Conservation (phyloP, 2,113 vertebrate species). For the Willisornis vidua region DNA sequence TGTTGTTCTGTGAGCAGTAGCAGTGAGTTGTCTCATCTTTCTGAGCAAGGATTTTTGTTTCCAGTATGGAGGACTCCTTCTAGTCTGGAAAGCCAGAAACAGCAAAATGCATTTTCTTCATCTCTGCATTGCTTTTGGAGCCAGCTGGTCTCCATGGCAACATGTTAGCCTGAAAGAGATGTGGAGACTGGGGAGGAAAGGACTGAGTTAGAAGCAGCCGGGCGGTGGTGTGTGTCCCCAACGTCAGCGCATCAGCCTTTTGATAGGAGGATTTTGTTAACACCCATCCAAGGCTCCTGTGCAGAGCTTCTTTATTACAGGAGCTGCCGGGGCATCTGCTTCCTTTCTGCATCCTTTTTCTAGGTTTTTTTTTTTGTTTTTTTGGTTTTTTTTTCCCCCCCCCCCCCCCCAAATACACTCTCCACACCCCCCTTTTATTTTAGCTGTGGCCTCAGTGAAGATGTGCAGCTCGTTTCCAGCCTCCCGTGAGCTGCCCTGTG, state of each 20-base stretch:
- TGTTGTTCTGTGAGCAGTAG: neutral
- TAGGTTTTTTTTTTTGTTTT: neutral
- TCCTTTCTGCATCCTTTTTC: neutral
- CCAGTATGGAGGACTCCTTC: neutral
- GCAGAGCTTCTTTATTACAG: conserved; percentile 62
- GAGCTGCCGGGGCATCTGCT: conserved; percentile 59
- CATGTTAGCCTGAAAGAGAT: conserved; percentile 80
- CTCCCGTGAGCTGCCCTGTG: neutral
- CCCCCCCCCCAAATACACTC: neutral
- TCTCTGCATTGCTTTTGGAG: conserved; percentile 67
- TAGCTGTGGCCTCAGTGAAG: conserved; percentile 15
- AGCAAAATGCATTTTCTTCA: conserved; percentile 64
- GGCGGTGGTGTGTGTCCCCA: conserved; percentile 75
- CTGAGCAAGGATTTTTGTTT: neutral
- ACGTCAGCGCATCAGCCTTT: conserved; percentile 59
- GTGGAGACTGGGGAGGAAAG: conserved; percentile 52
- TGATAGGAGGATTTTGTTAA: conserved; percentile 80
- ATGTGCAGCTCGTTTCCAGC: conserved; percentile 63
- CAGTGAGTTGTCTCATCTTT: neutral
- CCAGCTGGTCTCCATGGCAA: conserved; percentile 87
- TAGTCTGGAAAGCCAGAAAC: conserved; percentile 9
- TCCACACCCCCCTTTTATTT: neutral
- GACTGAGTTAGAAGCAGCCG: conserved; percentile 63
- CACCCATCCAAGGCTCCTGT: conserved; percentile 73
- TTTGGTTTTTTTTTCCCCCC: neutral